Conservation (phyloP, 2,888 invertebrate genomes). For the Hydrotaea cyrtoneurina region DNA sequence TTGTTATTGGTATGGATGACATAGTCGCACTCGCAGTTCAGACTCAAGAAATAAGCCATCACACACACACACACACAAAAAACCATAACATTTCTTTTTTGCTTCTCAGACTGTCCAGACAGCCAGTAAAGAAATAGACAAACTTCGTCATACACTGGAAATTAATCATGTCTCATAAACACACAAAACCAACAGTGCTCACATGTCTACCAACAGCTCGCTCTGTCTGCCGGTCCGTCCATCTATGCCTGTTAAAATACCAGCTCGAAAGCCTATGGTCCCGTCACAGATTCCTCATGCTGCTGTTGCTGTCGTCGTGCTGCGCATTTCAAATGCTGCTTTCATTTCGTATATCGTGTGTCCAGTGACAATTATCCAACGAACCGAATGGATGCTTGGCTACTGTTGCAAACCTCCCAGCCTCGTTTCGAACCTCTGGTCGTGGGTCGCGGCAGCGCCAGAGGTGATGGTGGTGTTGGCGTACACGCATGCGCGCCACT, state of each 20-base stretch:
- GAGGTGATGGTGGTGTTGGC: not conserved
- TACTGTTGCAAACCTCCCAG: not conserved
- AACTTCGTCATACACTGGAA: not conserved
- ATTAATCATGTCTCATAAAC: slow-evolving; percentile 25
- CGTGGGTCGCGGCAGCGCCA: too few relatives aligned
- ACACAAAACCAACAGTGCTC: not conserved
- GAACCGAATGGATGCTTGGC: not conserved
- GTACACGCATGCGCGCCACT: not conserved
- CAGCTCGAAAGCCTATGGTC: not conserved
- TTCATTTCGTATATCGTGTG: not conserved
- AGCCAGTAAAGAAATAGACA: too few relatives aligned
- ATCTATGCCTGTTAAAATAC: not conserved
- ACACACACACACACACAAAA: not conserved
- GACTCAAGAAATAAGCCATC: not conserved
- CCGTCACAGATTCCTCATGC: not conserved
- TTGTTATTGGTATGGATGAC: not conserved
- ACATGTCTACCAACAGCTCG: not conserved
- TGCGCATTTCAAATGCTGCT: not conserved
- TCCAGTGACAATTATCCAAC: slow-evolving; percentile 2
- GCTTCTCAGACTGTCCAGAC: too few relatives aligned
- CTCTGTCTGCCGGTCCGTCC: not conserved
- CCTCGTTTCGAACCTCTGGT: not conserved
- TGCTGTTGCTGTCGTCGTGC: too few relatives aligned
- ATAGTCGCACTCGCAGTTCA: not conserved
- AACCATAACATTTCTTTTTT: slow-evolving; percentile 1